Conservation (phyloP, 2,797 vertebrate species). For the Sebastes variabilis region DNA sequence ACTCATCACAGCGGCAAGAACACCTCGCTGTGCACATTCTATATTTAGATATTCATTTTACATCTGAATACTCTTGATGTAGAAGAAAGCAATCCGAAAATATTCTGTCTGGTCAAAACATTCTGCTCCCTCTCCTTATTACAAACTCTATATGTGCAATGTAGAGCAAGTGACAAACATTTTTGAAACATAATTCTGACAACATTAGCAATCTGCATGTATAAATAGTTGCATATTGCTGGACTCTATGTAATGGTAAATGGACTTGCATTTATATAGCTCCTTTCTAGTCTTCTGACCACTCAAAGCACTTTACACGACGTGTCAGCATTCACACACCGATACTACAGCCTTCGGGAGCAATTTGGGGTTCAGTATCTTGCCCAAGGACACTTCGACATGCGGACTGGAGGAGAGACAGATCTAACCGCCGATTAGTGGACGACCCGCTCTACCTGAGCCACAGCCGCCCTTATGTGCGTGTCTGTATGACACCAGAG, state of each 20-base stretch:
- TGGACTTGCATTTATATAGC: too few relatives aligned
- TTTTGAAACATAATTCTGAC: background rate
- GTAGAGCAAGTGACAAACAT: background rate
- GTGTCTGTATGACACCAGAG: background rate
- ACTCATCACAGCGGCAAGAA: background rate
- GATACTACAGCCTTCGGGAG: too few relatives aligned
- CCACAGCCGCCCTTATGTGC: fast-evolving
- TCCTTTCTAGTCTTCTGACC: too few relatives aligned
- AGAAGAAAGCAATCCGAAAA: background rate
- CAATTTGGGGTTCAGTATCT: too few relatives aligned
- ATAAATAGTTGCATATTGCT: background rate
- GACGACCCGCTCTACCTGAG: too few relatives aligned
- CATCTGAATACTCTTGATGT: background rate
- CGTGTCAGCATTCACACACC: too few relatives aligned
- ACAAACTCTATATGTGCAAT: background rate
- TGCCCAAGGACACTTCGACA: too few relatives aligned
- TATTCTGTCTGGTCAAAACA: background rate
- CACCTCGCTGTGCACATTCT: background rate
- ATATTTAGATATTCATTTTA: background rate
- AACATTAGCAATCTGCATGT: background rate
- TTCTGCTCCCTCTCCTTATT: background rate
- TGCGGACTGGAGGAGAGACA: too few relatives aligned
- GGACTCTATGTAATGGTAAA: background rate
- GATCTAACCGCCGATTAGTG: too few relatives aligned
- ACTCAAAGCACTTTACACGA: too few relatives aligned